These are phyloP conservation scores for Fulica atra DNA, from an alignment of 2,113 vertebrate species.

Conservation along the genomic window DNA sequence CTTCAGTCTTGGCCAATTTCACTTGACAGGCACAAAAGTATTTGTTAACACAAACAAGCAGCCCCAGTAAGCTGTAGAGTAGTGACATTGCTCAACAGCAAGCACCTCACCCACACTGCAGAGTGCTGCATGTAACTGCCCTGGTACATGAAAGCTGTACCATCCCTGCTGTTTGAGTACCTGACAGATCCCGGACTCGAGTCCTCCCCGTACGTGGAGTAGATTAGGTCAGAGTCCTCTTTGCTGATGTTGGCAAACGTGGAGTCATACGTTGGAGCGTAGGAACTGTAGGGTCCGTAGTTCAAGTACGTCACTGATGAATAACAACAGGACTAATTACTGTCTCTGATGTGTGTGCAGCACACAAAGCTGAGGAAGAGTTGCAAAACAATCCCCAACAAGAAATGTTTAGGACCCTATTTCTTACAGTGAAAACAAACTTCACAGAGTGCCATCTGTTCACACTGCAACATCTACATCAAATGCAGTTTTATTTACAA, in stretches of 20 bases:
- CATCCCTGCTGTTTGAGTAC: conserved; percentile 56
- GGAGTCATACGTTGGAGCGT: conserved; percentile 93
- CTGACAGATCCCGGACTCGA: conserved; percentile 86
- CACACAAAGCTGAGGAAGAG: background rate
- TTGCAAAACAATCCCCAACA: background rate
- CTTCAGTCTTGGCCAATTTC: background rate
- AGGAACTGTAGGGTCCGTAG: conserved; percentile 94
- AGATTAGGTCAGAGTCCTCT: conserved; percentile 94
- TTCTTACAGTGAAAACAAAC: background rate
- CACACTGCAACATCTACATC: background rate
- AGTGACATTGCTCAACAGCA: background rate
- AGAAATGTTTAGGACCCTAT: background rate
- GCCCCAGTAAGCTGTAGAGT: background rate
- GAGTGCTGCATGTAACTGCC: accelerated
- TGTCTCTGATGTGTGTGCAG: background rate
- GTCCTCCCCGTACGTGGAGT: conserved; percentile 90
- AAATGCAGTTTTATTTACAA: background rate
- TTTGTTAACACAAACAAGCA: background rate
- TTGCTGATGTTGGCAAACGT: conserved; percentile 96
- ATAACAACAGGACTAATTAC: background rate
- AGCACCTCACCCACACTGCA: background rate
- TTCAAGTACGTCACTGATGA: conserved; percentile 91
- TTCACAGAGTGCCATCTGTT: background rate
- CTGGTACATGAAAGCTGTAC: background rate
- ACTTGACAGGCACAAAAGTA: background rate